Evolutionary conservation across 2,888 invertebrate species (phyloP).

Genomic region (Nemotelus pantherinus): DNA sequence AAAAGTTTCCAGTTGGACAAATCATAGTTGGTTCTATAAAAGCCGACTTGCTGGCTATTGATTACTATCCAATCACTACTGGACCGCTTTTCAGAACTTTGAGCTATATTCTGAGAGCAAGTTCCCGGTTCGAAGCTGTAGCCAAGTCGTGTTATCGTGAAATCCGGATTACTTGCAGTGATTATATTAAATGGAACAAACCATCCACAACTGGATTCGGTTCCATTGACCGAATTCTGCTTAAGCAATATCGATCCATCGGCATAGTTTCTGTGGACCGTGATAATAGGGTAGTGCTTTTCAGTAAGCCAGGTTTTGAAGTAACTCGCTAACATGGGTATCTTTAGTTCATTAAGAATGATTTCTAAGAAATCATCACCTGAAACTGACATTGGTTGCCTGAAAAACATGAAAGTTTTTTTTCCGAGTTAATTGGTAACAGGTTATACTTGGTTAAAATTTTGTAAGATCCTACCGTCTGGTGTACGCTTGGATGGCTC

Average conservation of each 20-base stretch:
- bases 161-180: conserved; percentile 41
- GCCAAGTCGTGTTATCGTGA: conserved; percentile 10
- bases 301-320: neutral
- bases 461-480: too few relatives aligned
- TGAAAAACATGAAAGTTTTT: too few relatives aligned
- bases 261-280: neutral
- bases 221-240: conserved; percentile 2
- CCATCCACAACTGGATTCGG: conserved; percentile 26
- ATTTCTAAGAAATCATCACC: too few relatives aligned
- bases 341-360: too few relatives aligned
- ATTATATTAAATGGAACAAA: conserved; percentile 49
- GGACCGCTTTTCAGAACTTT: neutral
- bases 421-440: too few relatives aligned
- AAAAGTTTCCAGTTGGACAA: conserved; percentile 70
- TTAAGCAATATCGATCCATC: neutral
- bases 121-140: conserved; percentile 28
- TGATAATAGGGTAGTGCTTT: conserved; percentile 8
- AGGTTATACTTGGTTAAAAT: too few relatives aligned
- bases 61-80: conserved; percentile 64
- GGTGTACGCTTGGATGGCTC: too few relatives aligned
- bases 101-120: neutral
- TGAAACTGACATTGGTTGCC: too few relatives aligned
- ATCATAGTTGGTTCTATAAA: conserved; percentile 74
- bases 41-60: conserved; percentile 66
- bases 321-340: too few relatives aligned